phyloP scores from a whole-genome alignment of 2,797 vertebrate genomes.

The Artibeus lituratus region DNA sequence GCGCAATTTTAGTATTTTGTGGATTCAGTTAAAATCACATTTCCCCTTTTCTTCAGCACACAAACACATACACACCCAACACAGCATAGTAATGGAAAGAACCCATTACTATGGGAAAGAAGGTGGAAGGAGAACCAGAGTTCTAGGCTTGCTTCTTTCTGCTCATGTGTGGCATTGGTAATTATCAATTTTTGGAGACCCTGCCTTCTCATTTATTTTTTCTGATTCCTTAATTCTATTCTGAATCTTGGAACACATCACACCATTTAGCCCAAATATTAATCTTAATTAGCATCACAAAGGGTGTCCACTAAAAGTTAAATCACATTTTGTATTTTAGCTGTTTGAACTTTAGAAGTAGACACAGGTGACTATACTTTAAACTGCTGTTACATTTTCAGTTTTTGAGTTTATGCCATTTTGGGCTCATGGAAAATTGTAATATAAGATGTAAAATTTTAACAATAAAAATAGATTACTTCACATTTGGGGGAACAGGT shows the following conservation, averaged over 20 bases:
- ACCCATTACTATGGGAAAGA: background rate
- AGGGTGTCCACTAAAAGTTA: background rate
- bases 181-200: background rate
- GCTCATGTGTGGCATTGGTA: background rate
- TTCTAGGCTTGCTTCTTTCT: constrained; percentile 26
- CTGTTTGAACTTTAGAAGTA: constrained; percentile 22
- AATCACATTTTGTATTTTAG: constrained; percentile 26
- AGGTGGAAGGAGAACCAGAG: background rate
- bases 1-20: background rate
- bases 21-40: background rate
- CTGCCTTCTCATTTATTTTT: background rate
- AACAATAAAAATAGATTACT: constrained; percentile 38
- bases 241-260: background rate
- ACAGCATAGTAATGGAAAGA: background rate
- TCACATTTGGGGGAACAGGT: background rate
- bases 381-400: background rate
- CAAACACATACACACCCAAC: background rate
- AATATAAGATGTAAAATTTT: constrained; percentile 24
- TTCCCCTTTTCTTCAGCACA: background rate
- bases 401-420: constrained; percentile 6
- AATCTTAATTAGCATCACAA: background rate
- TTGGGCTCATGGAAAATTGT: constrained; percentile 13
- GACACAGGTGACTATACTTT: background rate
- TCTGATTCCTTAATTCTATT: background rate
- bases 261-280: background rate